Conservation (phyloP, 2,888 invertebrate species). For the Cephus rjabovi region DNA sequence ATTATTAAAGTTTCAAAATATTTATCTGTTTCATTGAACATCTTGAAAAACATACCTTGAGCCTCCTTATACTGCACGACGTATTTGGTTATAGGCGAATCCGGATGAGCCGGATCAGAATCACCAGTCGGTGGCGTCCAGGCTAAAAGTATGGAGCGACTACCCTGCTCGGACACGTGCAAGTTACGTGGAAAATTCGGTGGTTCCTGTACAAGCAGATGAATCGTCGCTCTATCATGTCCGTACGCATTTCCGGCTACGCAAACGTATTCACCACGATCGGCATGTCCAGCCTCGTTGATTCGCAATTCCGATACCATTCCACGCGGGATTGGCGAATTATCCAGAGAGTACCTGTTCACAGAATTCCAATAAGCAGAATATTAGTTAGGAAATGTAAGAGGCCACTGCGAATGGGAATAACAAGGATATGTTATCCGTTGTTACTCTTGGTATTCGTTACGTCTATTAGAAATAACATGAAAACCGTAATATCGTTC, state of each 20-base stretch:
- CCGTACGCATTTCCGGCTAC: slow-evolving; percentile 74
- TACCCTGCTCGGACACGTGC: slow-evolving; percentile 70
- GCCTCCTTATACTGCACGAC: slow-evolving; percentile 73
- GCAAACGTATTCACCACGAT: slow-evolving; percentile 74
- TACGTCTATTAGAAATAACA: no score
- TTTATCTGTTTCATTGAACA: no score
- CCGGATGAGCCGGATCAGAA: slow-evolving; percentile 64
- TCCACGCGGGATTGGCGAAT: slow-evolving; percentile 64
- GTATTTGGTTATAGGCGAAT: slow-evolving; percentile 71
- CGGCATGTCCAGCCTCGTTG: slow-evolving; percentile 68
- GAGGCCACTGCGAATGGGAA: no score
- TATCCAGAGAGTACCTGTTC: slow-evolving; percentile 55
- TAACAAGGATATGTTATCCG: no score
- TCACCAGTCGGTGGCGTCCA: slow-evolving; percentile 69
- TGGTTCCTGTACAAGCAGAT: slow-evolving; percentile 70
- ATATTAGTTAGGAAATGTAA: no score
- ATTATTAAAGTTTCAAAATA: no score
- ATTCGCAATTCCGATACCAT: slow-evolving; percentile 71
- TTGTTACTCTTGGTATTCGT: no score
- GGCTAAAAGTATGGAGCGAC: slow-evolving; percentile 70
- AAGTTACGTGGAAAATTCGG: slow-evolving; percentile 73
- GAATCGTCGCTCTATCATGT: slow-evolving; percentile 69
- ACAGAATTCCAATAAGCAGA: no score
- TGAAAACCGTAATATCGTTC: no score
- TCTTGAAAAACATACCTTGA: slow-evolving; percentile 61